Conservation (phyloP, 64 coral and sea anemone species). For the Orbicella faveolata region DNA sequence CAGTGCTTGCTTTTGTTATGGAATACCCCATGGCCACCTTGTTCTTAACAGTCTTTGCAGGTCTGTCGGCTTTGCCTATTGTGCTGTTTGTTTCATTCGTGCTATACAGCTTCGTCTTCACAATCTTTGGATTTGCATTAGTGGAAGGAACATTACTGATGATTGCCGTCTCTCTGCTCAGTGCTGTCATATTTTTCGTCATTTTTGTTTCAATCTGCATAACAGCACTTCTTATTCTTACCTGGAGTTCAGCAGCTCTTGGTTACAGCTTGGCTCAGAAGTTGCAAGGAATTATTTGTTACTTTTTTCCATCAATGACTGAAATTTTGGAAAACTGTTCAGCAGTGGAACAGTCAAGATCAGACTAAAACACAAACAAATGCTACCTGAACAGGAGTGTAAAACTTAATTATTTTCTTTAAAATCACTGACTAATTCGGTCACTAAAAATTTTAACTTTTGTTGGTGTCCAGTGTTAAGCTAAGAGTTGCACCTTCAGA, state of each 20-base stretch:
- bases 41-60: slow-evolving; percentile 55
- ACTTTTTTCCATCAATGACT: slow-evolving; percentile 9
- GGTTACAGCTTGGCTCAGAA: slow-evolving; percentile 31
- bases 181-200: slow-evolving; percentile 50
- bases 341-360: background rate
- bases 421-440: no score
- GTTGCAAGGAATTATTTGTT: slow-evolving; percentile 1
- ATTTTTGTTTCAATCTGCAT: slow-evolving; percentile 49
- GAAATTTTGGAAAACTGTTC: background rate
- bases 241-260: slow-evolving; percentile 44
- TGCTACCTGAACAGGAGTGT: no score
- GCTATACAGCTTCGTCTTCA: slow-evolving; percentile 53
- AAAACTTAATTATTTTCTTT: no score
- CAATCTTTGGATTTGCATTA: slow-evolving; percentile 76
- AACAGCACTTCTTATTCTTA: slow-evolving; percentile 32
- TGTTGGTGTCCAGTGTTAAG: no score
- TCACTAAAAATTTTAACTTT: no score
- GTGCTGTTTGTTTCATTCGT: slow-evolving; percentile 80
- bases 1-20: slow-evolving; percentile 55
- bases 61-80: slow-evolving; percentile 65
- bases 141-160: slow-evolving; percentile 87
- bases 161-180: slow-evolving; percentile 61
- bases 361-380: background rate
- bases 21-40: slow-evolving; percentile 70
- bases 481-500: no score